Percentiles rank a stretch among this genome's conserved stretches.
Evolutionary conservation across 2,888 invertebrate genomes (phyloP).

Genomic region (Dermolepida albohirtum): DNA sequence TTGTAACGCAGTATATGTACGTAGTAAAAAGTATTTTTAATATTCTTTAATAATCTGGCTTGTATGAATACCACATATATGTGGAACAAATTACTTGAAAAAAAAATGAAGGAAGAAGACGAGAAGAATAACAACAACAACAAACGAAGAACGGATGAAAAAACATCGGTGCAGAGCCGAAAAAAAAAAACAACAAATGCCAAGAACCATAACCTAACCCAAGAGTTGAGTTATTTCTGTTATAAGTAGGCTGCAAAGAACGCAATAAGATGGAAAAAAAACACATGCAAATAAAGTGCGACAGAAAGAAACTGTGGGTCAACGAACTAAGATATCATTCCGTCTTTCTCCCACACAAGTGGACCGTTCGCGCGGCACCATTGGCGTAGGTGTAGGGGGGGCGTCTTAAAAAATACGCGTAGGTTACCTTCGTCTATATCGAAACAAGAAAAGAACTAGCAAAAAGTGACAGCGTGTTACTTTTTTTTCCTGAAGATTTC

Average conservation of each 20-base stretch:
- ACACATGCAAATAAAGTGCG: constrained; percentile 67
- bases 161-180: constrained; percentile 15
- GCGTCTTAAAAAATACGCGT: not conserved
- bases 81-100: not conserved
- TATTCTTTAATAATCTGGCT: too few relatives aligned
- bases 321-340: constrained; percentile 63
- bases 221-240: constrained; percentile 65
- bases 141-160: constrained; percentile 15
- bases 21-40: too few relatives aligned
- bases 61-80: too few relatives aligned
- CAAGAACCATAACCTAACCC: constrained; percentile 64
- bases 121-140: constrained; percentile 10
- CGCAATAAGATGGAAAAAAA: constrained; percentile 64
- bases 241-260: constrained; percentile 66
- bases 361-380: constrained; percentile 48
- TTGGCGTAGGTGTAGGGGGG: constrained; percentile 47
- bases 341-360: constrained; percentile 64
- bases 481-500: too few relatives aligned
- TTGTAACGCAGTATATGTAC: too few relatives aligned
- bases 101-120: not conserved
- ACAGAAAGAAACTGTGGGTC: constrained; percentile 66
- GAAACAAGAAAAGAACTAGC: too few relatives aligned
- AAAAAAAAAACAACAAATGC: constrained; percentile 36
- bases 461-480: too few relatives aligned
- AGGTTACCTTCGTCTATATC: too few relatives aligned